These are phyloP conservation scores for Helicoverpa armigera DNA, from an alignment of 1,140 invertebrate genomes.

Conservation along the genomic window DNA sequence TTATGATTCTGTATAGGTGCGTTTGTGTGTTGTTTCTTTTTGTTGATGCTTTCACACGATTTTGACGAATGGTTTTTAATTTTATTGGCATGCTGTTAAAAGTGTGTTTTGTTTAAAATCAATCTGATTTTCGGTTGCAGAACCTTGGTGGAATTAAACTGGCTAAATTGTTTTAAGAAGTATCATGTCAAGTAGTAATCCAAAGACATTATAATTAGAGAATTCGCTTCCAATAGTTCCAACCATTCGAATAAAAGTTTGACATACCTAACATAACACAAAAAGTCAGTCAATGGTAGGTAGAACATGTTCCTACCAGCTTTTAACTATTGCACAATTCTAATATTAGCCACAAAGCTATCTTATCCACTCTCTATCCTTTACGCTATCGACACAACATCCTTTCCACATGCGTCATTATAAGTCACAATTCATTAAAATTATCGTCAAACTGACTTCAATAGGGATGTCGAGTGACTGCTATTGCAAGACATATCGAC, in stretches of 20 bases:
- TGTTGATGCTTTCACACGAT: constrained; percentile 38
- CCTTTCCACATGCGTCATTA: constrained; percentile 78
- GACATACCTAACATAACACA: too few relatives aligned
- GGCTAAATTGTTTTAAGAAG: too few relatives aligned
- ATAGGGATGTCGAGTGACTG: constrained; percentile 84
- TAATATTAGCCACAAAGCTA: not conserved
- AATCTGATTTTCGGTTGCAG: too few relatives aligned
- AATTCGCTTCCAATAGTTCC: too few relatives aligned
- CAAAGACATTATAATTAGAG: too few relatives aligned
- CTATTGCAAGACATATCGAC: constrained; percentile 80
- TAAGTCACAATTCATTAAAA: constrained; percentile 85
- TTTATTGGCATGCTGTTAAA: constrained; percentile 31
- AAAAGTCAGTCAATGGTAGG: too few relatives aligned
- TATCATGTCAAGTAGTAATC: too few relatives aligned
- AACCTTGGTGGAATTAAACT: too few relatives aligned
- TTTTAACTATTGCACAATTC: not conserved
- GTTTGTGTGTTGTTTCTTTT: not conserved
- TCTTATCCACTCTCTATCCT: constrained; percentile 20
- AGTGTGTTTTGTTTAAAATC: constrained; percentile 1
- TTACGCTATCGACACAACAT: constrained; percentile 36
- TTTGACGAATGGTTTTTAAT: constrained; percentile 7
- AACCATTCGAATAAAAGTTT: too few relatives aligned
- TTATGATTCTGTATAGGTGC: constrained; percentile 33
- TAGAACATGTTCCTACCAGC: not conserved
- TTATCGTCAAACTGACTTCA: constrained; percentile 83